phyloP scores from a whole-genome alignment of 2,113 vertebrate species.

The Ondatra zibethicus region DNA sequence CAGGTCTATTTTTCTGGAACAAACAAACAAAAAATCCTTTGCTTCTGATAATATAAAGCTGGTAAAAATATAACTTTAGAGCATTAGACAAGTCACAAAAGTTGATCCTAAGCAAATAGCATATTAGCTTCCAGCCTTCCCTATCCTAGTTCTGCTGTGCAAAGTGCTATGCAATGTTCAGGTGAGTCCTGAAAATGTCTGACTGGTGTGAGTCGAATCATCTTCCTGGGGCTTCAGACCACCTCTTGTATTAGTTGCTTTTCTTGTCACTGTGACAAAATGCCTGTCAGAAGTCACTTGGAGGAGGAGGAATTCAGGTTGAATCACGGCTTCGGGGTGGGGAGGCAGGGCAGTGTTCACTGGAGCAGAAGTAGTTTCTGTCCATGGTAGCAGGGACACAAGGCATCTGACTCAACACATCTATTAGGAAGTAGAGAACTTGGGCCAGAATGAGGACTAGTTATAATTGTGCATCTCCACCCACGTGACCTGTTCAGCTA shows the following conservation, averaged over 20 bases:
- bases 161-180: background rate
- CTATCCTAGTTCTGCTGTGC: background rate
- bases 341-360: background rate
- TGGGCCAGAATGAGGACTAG: background rate
- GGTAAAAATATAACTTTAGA: background rate
- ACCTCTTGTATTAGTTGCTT: background rate
- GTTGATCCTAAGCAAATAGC: background rate
- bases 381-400: background rate
- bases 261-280: background rate
- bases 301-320: background rate
- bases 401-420: background rate
- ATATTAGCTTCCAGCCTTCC: background rate
- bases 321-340: background rate
- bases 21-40: background rate
- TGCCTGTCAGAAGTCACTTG: no score
- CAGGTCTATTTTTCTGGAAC: background rate
- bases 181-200: background rate
- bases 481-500: background rate
- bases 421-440: background rate
- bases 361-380: background rate
- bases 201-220: background rate
- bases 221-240: background rate
- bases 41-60: background rate
- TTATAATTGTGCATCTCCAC: background rate
- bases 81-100: background rate